Percentiles rank a stretch among this genome's conserved stretches.
Conservation (phyloP, 2,797 vertebrate genomes). For the Poeciliopsis gracilis region DNA sequence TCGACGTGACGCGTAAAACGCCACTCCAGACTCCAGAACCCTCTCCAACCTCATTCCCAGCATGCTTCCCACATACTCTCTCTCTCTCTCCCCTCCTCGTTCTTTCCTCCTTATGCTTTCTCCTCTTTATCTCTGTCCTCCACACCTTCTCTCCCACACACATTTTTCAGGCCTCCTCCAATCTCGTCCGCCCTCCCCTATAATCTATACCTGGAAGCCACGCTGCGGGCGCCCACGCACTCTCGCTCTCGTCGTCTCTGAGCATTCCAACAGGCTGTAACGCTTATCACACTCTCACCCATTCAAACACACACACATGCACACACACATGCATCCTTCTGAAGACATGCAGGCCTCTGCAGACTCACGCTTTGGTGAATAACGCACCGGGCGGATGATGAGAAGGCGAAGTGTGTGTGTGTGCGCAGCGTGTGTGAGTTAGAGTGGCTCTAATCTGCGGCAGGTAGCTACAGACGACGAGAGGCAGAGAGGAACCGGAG, state of each 20-base stretch:
- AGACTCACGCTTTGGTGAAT: constrained; percentile 39
- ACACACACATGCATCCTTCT: constrained; percentile 1
- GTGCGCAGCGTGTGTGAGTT: constrained; percentile 17
- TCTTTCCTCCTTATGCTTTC: constrained; percentile 19
- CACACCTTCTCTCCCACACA: constrained; percentile 52
- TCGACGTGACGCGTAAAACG: background rate
- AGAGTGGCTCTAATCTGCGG: constrained; percentile 10
- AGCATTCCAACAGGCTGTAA: constrained; percentile 58
- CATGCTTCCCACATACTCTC: constrained; percentile 49
- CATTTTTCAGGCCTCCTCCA: constrained; percentile 53
- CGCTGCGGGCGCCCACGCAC: constrained; percentile 70
- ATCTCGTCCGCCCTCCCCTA: constrained; percentile 24
- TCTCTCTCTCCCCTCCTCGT: constrained; percentile 26
- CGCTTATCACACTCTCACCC: constrained; percentile 54
- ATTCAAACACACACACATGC: constrained; percentile 12
- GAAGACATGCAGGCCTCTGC: constrained; percentile 28
- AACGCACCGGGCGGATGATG: constrained; percentile 41
- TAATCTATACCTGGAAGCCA: constrained; percentile 72
- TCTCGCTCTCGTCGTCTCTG: constrained; percentile 57
- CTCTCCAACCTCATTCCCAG: constrained; percentile 18
- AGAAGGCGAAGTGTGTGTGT: constrained; percentile 9
- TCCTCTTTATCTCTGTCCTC: constrained; percentile 63
- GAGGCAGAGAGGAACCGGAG: constrained; percentile 33
- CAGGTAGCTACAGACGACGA: constrained; percentile 8
- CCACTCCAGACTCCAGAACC: background rate